Base-by-base conservation (phyloP, 2,113 vertebrate genomes). In the Hyaena hyaena region DNA sequence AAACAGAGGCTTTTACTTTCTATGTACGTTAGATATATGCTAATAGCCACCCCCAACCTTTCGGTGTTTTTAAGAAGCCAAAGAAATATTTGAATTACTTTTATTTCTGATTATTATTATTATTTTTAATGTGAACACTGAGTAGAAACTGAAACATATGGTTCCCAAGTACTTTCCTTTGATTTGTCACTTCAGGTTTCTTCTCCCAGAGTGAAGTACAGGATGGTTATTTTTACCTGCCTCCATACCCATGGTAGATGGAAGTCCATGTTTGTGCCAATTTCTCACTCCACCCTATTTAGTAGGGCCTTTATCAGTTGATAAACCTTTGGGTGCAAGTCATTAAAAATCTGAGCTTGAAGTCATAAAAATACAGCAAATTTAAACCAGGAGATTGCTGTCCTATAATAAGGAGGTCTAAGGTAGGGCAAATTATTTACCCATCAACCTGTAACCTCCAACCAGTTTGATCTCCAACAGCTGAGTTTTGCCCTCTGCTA, bases 201-300 rank as follows among this genome's bases (percentile, higher is more conserved):
- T 65, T 65, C 28, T 55, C 0, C 17, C 33, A 83, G 63, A 93
- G 35, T 21, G 63, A 65, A 93, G n/a, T 9, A 48, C 24, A 10
- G 63, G 53, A 17, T 2, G 24, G 4, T 77, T 35, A 45, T 79
- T n/a, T 77, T 66, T 14, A 50, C 4, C 10, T 15, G 28, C 10
- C 28, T 61, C 15, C 3, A 6, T 10, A n/a, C 11, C 2, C 8
- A 11, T 4, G 2, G 7, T 61, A 17, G 15, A 35, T 53, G 7
- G 26, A 83, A 71, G 50, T 71, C 66, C 53, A 1, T 26, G 7
- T 68, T 55, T 55, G 50, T 7, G 6, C 1, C 3, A 24, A 48
- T 77, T 14, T 39, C n/a, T 65, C 2, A n/a, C 17, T 65, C 10
- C 1, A 21, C 69, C 2, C 4, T 39, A 26, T 3, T 58, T 26